A percentile compares a stretch with the other conserved stretches of the same genome.
Evolutionary conservation across 2,797 vertebrate species (phyloP).

Genomic region (Furcifer pardalis): DNA sequence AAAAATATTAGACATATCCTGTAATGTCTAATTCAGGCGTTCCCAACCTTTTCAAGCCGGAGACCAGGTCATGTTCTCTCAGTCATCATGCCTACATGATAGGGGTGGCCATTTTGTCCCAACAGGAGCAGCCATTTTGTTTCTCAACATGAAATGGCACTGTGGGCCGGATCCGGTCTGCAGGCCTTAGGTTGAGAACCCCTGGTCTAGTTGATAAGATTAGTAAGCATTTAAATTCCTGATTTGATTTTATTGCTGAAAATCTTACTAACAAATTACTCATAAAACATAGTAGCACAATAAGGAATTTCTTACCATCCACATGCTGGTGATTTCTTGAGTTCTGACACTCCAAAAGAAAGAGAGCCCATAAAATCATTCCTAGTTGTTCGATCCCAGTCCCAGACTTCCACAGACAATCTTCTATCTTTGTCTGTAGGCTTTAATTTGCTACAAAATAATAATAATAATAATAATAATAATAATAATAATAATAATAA

Average conservation of each 20-base stretch:
- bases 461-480: constrained; percentile 25
- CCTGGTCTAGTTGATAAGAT: constrained; percentile 1
- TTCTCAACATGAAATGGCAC: no score
- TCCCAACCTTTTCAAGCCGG: no score
- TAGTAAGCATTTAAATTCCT: not conserved
- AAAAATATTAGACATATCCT: not conserved
- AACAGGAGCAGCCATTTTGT: no score
- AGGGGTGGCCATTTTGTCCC: no score
- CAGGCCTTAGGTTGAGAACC: no score
- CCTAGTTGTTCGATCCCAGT: constrained; percentile 95
- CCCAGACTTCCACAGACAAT: constrained; percentile 96
- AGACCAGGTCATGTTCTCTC: no score
- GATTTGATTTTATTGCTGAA: not conserved
- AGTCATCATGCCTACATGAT: no score
- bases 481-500: constrained; percentile 18
- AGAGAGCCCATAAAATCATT: constrained; percentile 99
- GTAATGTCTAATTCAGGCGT: no score
- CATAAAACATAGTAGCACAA: not conserved
- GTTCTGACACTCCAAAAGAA: constrained; percentile 97
- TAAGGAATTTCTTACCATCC: constrained; percentile 86
- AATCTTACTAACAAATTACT: not conserved
- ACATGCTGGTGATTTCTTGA: constrained; percentile 89
- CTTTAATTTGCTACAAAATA: constrained; percentile 88
- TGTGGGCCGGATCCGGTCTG: no score
- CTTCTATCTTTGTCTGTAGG: constrained; percentile 92